Evolutionary conservation across 2,888 invertebrate genomes (phyloP), one percentile per base, ranked within the genome.

Genomic region (Latheticus oryzae): DNA sequence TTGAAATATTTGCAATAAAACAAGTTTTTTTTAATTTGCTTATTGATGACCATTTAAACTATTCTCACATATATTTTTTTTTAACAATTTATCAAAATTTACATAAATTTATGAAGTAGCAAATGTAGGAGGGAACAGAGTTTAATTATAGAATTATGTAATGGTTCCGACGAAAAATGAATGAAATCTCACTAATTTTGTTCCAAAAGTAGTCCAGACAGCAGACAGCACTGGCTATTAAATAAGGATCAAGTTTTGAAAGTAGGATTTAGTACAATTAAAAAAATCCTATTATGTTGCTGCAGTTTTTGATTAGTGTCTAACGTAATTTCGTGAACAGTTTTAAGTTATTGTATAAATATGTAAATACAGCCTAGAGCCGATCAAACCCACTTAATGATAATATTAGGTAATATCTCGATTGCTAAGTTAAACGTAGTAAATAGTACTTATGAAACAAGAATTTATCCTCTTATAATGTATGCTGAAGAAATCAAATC

Each of bases 291-390:
- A 21, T 38, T 38, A 38, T 38, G 5, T 5, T 19, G 9, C 21
- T n/a, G 16, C 19, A 16, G 11, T 45, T 28, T 30, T 30, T 9
- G 30, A 38, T 38, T 30, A 30, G 5, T 13, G 23, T 12, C n/a
- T 9, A 24, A 50, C 3, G 37, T 45, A 45, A 32, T 45, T 35
- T 43, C 19, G 42, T 42, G 45, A 30, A 30, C 45, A 30, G 19
- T 45, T 32, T 19, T 8, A 47, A 52, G n/a, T 52, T 42, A 42
- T 52, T 42, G 33, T 52, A 42, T 42, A 52, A 42, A 42, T 52
- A 52, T 52, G 52, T 52, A 52, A 52, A 52, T 52, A 23, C 38
- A 28, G 37, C 51, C 38, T 13, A 21, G 1, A 28, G 51, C 28
- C 12, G 7, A 37, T 52, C 16, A 23, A 42, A 42, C 40, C 40